Evolutionary conservation across 2,888 invertebrate genomes (phyloP), one percentile per base, ranked within the genome.

Genomic region (Ectemnius cavifrons): DNA sequence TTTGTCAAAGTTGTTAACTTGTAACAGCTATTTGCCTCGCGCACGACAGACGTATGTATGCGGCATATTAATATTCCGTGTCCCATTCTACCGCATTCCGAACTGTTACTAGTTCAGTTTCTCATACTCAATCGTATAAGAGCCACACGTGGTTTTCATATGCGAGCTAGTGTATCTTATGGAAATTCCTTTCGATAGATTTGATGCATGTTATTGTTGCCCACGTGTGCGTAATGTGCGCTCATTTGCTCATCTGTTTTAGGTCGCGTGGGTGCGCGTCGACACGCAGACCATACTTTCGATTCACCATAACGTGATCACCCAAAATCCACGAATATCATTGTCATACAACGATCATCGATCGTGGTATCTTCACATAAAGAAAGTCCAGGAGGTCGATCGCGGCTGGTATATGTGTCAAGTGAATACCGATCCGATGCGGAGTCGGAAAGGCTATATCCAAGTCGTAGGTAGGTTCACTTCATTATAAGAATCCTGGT

Each of bases 371-470:
- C 93, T 97, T 78, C 97, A 97, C 90, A 96, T 97, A 91, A 95
- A 95, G 91, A 95, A 95, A 88, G 97, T 96, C 45, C 96, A 97
- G 89, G 97, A 97, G 90, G 94, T 94, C 59, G 97, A 97, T 92
- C 93, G 97, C 2, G 97, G 97, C 74, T 97, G 97, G 97, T 97
- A 94, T 90, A 97, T 97, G 97, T 97, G 97, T 89, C 97, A 97
- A 91, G 95, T 97, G 82, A 97, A 97, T 92, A 97, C 97, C 0
- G 97, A 97, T 91, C 97, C 97, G n/a, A 97, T 97, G 97, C 93
- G 97, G 81, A 96, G 96, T 75, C 93, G 96, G 70, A 96, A 97
- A 89, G 97, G 97, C 68, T 97, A 97, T 90, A 93, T 97, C 46
- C 97, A 97, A 93, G 97, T 97, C 82, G 97, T 97, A 58, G 97